Conservation (phyloP, 2,888 invertebrate genomes). For the Nephrocerus scutellatus region DNA sequence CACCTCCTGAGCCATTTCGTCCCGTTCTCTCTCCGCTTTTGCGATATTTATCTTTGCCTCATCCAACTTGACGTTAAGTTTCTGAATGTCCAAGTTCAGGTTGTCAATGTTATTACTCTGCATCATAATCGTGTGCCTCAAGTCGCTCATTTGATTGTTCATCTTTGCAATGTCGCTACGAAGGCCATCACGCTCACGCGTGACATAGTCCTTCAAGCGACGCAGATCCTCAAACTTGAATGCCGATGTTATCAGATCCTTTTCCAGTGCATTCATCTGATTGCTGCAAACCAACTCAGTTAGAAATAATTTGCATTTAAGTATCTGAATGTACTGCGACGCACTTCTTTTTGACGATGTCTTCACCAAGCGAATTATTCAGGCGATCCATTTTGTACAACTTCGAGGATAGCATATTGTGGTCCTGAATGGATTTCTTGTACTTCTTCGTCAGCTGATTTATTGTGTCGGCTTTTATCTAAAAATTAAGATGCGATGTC, state of each 20-base stretch:
- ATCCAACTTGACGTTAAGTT: slow-evolving; percentile 29
- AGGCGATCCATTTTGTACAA: slow-evolving; percentile 33
- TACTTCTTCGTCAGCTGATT: slow-evolving; percentile 29
- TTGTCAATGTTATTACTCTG: slow-evolving; percentile 32
- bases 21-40: slow-evolving; percentile 30
- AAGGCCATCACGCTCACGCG: slow-evolving; percentile 35
- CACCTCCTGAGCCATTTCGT: slow-evolving; percentile 31
- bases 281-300: slow-evolving; percentile 24
- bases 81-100: slow-evolving; percentile 34
- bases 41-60: slow-evolving; percentile 27
- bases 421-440: slow-evolving; percentile 33
- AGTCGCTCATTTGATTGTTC: slow-evolving; percentile 31
- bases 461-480: slow-evolving; percentile 31
- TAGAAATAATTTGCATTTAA: neutral
- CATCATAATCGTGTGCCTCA: slow-evolving; percentile 34
- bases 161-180: slow-evolving; percentile 34
- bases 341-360: slow-evolving; percentile 24
- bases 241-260: slow-evolving; percentile 30
- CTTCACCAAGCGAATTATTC: slow-evolving; percentile 29
- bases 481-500: neutral
- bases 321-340: neutral
- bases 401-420: slow-evolving; percentile 29
- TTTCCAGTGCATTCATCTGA: slow-evolving; percentile 33
- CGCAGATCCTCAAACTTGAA: slow-evolving; percentile 32
- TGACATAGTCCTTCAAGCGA: slow-evolving; percentile 32